Base-by-base conservation (phyloP, 2,113 vertebrate species). In the Opisthocomus hoazin region DNA sequence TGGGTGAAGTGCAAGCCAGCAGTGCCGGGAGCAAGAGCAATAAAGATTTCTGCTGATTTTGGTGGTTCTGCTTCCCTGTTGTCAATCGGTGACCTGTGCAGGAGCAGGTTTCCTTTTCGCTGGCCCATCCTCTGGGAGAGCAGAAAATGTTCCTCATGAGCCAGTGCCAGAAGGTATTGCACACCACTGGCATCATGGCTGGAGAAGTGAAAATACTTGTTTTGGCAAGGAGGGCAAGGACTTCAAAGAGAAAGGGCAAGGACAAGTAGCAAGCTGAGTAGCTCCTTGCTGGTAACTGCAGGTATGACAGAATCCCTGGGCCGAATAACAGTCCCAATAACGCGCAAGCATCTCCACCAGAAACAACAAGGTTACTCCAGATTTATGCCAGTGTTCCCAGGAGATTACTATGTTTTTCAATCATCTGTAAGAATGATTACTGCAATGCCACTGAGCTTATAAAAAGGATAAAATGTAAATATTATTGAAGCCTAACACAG, bases 401-500 rank as follows among this genome's bases (percentile, higher is more conserved):
- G 65, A 91, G 45, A 63, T 73, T 34, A 43, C 68, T 75, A 1
- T 51, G 65, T 64, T 93, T 78, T 89, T 65, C 74, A 63, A 0
- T 77, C 69, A 26, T 92, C 93, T 87, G 86, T 92, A 66, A 70
- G 90, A 82, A 90, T 34, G 39, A 95, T 54, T 46, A 82, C 63
- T 91, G 94, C 75, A 78, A 15, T 75, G 41, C n/a, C 50, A 58
- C 23, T 36, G 53, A 91, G 56, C 30, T 95, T 89, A 36, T 66
- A 86, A 87, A 79, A 78, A 61, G 9, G 15, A n/a, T 63, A 81
- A 94, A 93, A 81, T 87, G 51, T 84, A 87, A 95, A 96, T 90
- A 75, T 64, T 90, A 74, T 66, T 87, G 36, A 94, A 94, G 65
- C n/a, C 53, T 85, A 87, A 58, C 32, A 22, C 16, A 65, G 45